A percentile compares a stretch with the other conserved stretches of the same genome.
Evolutionary conservation across 2,797 vertebrate genomes (phyloP).

Genomic region (Prionace glauca): DNA sequence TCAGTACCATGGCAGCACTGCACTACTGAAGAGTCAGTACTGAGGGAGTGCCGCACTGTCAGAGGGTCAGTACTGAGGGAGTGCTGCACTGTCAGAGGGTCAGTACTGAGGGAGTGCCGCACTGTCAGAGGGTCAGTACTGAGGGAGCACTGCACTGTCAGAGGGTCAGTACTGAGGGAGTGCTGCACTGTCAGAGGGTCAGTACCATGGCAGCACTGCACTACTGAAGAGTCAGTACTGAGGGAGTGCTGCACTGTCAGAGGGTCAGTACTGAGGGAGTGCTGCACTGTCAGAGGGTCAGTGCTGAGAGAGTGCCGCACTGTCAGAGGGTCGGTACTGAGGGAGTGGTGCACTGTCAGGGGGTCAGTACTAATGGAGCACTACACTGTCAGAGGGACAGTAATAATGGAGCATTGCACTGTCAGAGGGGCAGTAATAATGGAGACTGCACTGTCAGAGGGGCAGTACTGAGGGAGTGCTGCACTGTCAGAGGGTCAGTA

Average conservation of each 20-base stretch:
- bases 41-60: not conserved
- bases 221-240: not conserved
- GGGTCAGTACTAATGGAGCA: no score
- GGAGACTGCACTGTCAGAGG: no score
- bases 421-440: no score
- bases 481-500: not conserved
- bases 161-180: not conserved
- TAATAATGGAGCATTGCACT: no score
- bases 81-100: no score
- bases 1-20: not conserved
- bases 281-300: no score
- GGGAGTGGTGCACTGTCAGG: no score
- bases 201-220: not conserved
- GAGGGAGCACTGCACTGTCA: not conserved
- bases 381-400: no score
- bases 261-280: not conserved
- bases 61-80: not conserved
- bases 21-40: not conserved
- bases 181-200: no score
- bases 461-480: no score
- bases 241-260: not conserved
- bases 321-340: not conserved
- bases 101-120: not conserved
- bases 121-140: not conserved
- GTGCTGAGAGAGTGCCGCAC: not conserved